Conservation (phyloP, 2,888 invertebrate genomes). For the Graphium colonna region DNA sequence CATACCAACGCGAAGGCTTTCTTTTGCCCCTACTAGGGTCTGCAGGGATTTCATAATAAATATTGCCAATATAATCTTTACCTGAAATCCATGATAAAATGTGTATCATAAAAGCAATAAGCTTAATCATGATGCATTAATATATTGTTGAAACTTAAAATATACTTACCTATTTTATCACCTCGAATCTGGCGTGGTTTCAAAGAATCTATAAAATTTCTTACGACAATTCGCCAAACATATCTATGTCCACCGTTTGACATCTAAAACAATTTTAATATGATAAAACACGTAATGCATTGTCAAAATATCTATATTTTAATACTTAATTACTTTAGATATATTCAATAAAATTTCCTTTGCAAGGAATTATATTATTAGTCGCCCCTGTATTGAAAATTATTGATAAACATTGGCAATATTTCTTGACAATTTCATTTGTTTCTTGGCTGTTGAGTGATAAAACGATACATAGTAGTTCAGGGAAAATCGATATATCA, state of each 20-base stretch:
- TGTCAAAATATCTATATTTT: background rate
- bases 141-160: no score
- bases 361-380: no score
- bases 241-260: conserved; percentile 51
- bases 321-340: background rate
- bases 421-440: no score
- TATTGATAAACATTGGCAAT: no score
- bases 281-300: background rate
- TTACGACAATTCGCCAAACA: conserved; percentile 71
- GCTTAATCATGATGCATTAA: no score
- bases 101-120: no score
- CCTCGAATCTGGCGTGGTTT: conserved; percentile 58
- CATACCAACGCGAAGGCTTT: conserved; percentile 85
- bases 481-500: no score
- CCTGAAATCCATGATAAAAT: no score
- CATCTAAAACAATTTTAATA: conserved; percentile 47
- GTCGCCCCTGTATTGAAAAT: no score
- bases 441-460: no score
- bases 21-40: conserved; percentile 83
- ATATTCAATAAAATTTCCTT: background rate
- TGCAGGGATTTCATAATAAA: conserved; percentile 88
- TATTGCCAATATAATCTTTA: conserved; percentile 89
- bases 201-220: conserved; percentile 83
- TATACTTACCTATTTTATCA: conserved; percentile 55
- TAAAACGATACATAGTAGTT: no score